These are phyloP conservation scores for Mionectes macconnelli DNA, from an alignment of 2,113 vertebrate species.

Conservation along the genomic window DNA sequence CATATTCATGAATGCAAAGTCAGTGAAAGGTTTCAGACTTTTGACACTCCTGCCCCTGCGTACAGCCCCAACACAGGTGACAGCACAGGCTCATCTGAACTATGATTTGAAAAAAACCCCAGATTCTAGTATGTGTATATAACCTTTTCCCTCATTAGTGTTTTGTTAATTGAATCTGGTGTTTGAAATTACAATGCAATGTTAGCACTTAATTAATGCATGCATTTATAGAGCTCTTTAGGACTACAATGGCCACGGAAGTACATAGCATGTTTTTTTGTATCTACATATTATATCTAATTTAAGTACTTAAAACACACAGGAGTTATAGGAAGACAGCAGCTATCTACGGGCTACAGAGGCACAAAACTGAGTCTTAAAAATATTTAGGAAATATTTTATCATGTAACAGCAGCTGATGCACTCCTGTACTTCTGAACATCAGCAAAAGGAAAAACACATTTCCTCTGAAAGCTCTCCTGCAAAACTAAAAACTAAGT, in stretches of 20 bases:
- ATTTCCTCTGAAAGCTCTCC: background rate
- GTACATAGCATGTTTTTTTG: background rate
- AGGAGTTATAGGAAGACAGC: background rate
- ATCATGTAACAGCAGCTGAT: background rate
- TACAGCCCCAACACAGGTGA: background rate
- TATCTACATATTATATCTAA: background rate
- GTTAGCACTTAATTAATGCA: constrained; percentile 27
- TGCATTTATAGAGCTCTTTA: background rate
- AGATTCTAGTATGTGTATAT: background rate
- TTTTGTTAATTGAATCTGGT: constrained; percentile 27
- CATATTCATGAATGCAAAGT: background rate
- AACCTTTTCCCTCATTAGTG: background rate
- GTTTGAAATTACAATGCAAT: constrained; percentile 10
- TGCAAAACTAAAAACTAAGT: background rate
- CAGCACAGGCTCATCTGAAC: background rate
- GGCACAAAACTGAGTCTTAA: background rate
- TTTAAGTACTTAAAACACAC: constrained; percentile 13
- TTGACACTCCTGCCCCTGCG: background rate
- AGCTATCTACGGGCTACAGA: background rate
- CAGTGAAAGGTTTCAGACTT: background rate
- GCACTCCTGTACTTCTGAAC: background rate
- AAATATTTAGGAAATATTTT: background rate
- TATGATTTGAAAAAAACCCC: background rate
- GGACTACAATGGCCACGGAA: background rate
- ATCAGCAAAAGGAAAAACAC: background rate